phyloP scores from a whole-genome alignment of 92 coral and sea anemone genomes.

The Zoanthus sociatus region DNA sequence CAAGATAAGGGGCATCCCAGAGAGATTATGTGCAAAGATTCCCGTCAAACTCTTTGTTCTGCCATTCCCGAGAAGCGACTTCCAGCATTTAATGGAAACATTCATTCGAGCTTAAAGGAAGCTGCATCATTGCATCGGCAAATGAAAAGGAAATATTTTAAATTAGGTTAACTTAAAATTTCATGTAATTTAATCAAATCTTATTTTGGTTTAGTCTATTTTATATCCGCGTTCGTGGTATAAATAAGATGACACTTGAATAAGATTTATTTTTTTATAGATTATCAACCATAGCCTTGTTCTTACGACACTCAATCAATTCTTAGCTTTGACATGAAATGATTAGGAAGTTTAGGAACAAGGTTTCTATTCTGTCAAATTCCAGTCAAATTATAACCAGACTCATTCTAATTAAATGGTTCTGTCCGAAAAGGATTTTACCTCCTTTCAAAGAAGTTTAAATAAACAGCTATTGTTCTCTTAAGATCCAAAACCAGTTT shows the following conservation, averaged over 20 bases:
- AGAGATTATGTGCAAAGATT: background rate
- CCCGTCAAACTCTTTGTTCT: background rate
- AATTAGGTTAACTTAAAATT: slow-evolving; percentile 23
- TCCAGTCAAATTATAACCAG: slow-evolving; percentile 45
- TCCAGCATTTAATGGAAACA: background rate
- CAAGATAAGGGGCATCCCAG: background rate
- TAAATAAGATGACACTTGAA: background rate
- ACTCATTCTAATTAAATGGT: slow-evolving; percentile 40
- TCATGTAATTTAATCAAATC: background rate
- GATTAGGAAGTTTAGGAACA: background rate
- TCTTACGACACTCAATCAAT: background rate
- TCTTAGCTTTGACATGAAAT: slow-evolving; percentile 12
- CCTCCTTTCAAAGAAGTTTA: slow-evolving; percentile 29
- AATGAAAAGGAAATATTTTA: slow-evolving; percentile 32
- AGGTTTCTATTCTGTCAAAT: slow-evolving; percentile 42
- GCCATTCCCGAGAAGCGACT: background rate
- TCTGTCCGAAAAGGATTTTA: slow-evolving; percentile 29
- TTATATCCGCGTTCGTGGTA: background rate
- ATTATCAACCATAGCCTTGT: background rate
- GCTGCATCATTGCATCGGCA: background rate
- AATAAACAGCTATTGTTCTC: slow-evolving; percentile 29
- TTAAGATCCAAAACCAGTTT: slow-evolving; percentile 8
- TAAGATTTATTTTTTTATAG: slow-evolving; percentile 12
- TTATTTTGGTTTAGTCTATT: slow-evolving; percentile 12
- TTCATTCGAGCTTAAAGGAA: background rate